Evolutionary conservation across 53 echinoderm and acorn worm species (phyloP).

Genomic region (Zoroaster sp.): DNA sequence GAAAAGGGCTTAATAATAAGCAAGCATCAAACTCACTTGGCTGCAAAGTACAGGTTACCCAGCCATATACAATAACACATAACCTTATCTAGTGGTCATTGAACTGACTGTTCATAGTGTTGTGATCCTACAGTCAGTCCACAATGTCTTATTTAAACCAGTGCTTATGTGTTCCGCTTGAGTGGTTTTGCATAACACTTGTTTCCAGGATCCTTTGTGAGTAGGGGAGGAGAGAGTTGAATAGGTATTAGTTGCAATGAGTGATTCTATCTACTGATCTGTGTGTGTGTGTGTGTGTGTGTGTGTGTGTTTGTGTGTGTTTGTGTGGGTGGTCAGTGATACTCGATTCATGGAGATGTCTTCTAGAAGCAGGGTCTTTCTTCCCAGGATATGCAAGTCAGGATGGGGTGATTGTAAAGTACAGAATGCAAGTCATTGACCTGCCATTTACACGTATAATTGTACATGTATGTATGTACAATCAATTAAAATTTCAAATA

Average conservation of each 20-base stretch:
- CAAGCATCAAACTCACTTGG: too few species aligned
- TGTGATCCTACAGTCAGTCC: not conserved
- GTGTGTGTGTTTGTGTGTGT: too few species aligned
- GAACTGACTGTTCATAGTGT: not conserved
- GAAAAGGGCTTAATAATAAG: too few species aligned
- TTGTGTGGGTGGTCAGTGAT: not conserved
- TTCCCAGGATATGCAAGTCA: too few species aligned
- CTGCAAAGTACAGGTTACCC: too few species aligned
- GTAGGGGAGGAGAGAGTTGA: not conserved
- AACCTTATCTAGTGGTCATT: slow-evolving; percentile 11
- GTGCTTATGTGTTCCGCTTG: not conserved
- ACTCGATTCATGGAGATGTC: too few species aligned
- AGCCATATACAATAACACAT: not conserved
- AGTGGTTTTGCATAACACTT: not conserved
- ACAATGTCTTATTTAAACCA: not conserved
- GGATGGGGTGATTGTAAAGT: too few species aligned
- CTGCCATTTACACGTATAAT: too few species aligned
- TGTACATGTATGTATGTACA: too few species aligned
- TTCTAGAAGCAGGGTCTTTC: too few species aligned
- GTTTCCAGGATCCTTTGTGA: slow-evolving; percentile 12
- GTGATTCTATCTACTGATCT: not conserved
- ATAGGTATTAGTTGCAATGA: not conserved
- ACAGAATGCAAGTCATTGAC: too few species aligned
- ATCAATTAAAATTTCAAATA: too few species aligned
- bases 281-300: not conserved